Evolutionary conservation across 2,888 invertebrate species (phyloP).

Genomic region (Nemotelus nigrinus): DNA sequence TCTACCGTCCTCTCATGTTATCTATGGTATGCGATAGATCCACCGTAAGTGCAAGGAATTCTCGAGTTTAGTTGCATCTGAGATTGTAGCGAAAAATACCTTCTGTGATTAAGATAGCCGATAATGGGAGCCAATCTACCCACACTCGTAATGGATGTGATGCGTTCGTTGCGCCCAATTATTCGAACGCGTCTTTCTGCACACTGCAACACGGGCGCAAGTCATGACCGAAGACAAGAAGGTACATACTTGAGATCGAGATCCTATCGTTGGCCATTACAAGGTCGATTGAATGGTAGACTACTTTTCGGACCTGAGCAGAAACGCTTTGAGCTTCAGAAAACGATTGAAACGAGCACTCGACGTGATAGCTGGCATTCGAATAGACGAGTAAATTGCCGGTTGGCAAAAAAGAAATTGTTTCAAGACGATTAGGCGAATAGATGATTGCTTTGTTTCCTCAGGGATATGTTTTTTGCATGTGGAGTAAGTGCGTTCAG

Average conservation of each 20-base stretch:
- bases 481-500: too few relatives aligned
- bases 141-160: constrained; percentile 23
- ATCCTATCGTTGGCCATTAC: constrained; percentile 30
- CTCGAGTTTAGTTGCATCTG: constrained; percentile 3
- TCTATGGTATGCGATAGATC: constrained; percentile 23
- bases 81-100: constrained; percentile 33
- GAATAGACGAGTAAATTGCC: constrained; percentile 20
- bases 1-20: background rate
- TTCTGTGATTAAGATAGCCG: constrained; percentile 40
- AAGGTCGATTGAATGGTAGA: constrained; percentile 31
- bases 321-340: background rate
- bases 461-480: too few relatives aligned
- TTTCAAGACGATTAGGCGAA: too few relatives aligned
- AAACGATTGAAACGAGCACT: constrained; percentile 7
- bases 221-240: constrained; percentile 10
- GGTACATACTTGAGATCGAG: constrained; percentile 32
- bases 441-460: too few relatives aligned
- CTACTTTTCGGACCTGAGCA: constrained; percentile 33
- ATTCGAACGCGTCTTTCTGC: constrained; percentile 19
- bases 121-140: constrained; percentile 28
- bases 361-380: background rate
- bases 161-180: constrained; percentile 1
- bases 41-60: constrained; percentile 10
- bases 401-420: background rate
- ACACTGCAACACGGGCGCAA: background rate